phyloP scores from a whole-genome alignment of 2,888 invertebrate species.

The Drosophila lutescens region DNA sequence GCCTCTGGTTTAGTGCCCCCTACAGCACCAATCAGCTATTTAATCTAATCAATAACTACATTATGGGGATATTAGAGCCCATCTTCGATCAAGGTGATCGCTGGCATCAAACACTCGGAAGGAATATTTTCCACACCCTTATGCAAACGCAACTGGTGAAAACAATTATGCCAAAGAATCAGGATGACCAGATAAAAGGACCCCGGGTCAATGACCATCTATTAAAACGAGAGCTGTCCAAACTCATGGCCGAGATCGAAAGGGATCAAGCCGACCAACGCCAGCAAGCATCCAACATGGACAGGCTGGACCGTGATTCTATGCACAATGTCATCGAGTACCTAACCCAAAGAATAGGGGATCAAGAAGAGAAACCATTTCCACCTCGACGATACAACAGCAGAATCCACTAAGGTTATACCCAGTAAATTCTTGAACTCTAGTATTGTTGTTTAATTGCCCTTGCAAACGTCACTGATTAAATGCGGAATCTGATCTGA shows the following conservation, averaged over 20 bases:
- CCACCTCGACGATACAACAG: neutral
- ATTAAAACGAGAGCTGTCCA: conserved; percentile 2
- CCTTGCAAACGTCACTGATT: conserved; percentile 3
- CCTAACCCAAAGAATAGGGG: neutral
- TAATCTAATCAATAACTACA: neutral
- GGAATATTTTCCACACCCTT: neutral
- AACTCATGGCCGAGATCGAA: neutral
- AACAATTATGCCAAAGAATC: neutral
- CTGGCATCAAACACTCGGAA: neutral
- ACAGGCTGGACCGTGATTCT: neutral
- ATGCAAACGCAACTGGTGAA: too few relatives aligned
- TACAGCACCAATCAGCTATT: conserved; percentile 8
- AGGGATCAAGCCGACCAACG: neutral
- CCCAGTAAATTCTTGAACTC: conserved; percentile 1
- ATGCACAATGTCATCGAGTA: conserved; percentile 1
- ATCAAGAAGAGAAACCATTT: neutral
- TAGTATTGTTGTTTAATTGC: conserved; percentile 5
- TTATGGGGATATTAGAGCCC: neutral
- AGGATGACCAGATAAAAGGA: neutral
- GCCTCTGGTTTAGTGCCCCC: conserved; percentile 16
- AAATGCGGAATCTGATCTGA: conserved; percentile 29
- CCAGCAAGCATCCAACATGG: neutral
- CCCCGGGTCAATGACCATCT: neutral
- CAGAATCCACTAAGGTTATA: neutral
- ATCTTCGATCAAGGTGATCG: neutral